Evolutionary conservation across 2,888 invertebrate genomes (phyloP), one percentile per base, ranked within the genome.

Genomic region (Stenchaetothrips biformis): DNA sequence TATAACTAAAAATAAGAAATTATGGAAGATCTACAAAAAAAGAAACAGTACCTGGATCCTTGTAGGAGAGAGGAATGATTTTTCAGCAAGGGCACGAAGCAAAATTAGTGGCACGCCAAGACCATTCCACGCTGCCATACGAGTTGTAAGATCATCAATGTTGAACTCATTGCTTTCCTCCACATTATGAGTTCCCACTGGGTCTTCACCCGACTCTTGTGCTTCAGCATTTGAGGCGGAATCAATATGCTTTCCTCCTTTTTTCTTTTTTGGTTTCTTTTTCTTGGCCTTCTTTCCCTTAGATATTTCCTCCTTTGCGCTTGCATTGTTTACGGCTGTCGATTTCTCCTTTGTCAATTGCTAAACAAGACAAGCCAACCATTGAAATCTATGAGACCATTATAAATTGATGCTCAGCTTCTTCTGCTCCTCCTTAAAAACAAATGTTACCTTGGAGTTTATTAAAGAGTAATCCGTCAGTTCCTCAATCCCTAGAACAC

Each of bases 11-110:
- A 62, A 53, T 62, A 8, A 53, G 48, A 25, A 49, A 0, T 53
- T 59, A 49, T 18, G n/a, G 25, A 67, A n/a, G 25, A 25, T 1
- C 16, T 67, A 11, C 27, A 7, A n/a, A 8, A 1, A 25, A 37
- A 80, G 74, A 13, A 62, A 49, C 78, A 25, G 18, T 81, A 87
- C 87, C 86, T 99, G 99, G 85, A 99, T 99, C 84, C 92, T 90
- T 0, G 98, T 99, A 0, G 99, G 99, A 37, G 90, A 88, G 74
- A 88, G 88, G 86, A 97, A 98, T 0, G 92, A 92, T 83, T 92
- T 89, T 81, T 95, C 94, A 18, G 90, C 88, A 0, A 99, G 86
- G 0, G 95, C 94, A 7, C 67, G 67, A 25, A 74, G 67, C 25
- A 74, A 74, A 74, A 74, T 25, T 74, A 7, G 25, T 11, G 67